These are phyloP conservation scores for Eupleurogrammus muticus DNA, from an alignment of 2,797 vertebrate species.

Conservation along the genomic window DNA sequence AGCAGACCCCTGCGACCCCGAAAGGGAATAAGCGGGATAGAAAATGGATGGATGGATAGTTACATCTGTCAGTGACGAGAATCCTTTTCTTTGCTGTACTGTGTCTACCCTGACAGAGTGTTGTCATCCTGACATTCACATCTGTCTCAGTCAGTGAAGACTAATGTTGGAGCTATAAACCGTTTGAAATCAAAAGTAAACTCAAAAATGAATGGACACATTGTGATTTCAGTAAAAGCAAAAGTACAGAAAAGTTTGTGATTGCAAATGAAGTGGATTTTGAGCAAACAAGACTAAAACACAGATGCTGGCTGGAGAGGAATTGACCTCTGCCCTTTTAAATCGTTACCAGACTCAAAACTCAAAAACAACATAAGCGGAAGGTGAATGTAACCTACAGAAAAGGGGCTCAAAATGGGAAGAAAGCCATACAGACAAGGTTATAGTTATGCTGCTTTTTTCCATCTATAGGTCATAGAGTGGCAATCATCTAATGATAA, in stretches of 20 bases:
- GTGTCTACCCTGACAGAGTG: background rate
- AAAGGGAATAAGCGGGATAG: no score
- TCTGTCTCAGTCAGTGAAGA: background rate
- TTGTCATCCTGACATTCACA: conserved; percentile 9
- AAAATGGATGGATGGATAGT: no score
- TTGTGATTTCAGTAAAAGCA: background rate
- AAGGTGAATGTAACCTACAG: background rate
- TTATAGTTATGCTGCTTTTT: background rate
- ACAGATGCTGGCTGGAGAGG: no score
- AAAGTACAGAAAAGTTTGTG: background rate
- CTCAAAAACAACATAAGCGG: background rate
- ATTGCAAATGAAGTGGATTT: no score
- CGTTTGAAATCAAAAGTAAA: background rate
- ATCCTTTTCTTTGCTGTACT: background rate
- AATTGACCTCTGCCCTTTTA: background rate
- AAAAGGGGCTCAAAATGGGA: background rate
- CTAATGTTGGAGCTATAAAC: background rate
- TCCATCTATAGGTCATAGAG: background rate
- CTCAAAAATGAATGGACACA: background rate
- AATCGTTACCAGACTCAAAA: background rate
- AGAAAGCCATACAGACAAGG: no score
- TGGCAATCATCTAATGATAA: background rate
- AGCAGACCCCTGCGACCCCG: no score
- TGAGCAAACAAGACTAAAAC: background rate
- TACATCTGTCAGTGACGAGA: background rate